A percentile compares a stretch with the other conserved stretches of the same genome.
phyloP scores from a whole-genome alignment of 2,113 vertebrate genomes.

The Malurus elegans region DNA sequence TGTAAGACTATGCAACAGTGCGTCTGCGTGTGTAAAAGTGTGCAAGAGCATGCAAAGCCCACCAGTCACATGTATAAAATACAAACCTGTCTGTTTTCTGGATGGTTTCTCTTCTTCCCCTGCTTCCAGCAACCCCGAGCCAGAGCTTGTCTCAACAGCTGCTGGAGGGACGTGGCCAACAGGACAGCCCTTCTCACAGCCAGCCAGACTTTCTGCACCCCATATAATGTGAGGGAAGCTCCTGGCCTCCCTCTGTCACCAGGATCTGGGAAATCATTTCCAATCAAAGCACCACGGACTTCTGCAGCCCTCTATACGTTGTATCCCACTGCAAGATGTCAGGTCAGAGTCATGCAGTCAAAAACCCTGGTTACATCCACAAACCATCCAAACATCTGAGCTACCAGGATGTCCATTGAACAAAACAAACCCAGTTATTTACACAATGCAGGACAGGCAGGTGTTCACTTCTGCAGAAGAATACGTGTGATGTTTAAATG shows the following conservation, averaged over 20 bases:
- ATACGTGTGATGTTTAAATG: not conserved
- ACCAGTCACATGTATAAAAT: not conserved
- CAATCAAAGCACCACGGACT: not conserved
- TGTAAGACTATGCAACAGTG: not conserved
- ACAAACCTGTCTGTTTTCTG: not conserved
- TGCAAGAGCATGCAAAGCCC: not conserved
- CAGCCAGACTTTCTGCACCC: not conserved
- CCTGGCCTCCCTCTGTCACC: not conserved
- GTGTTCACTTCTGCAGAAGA: not conserved
- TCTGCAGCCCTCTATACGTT: not conserved
- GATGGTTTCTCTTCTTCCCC: not conserved
- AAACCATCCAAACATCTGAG: not conserved
- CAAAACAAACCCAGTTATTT: not conserved
- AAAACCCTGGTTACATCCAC: not conserved
- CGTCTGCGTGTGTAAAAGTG: not conserved
- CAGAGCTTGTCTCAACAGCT: not conserved
- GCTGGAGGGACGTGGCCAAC: fast-evolving
- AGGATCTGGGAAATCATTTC: not conserved
- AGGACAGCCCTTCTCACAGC: not conserved
- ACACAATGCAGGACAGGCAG: not conserved
- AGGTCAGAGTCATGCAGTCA: not conserved
- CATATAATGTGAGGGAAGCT: not conserved
- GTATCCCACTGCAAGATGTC: not conserved
- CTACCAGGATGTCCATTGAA: not conserved
- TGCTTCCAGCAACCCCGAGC: not conserved